These are phyloP conservation scores for Byasa hedistus DNA, from an alignment of 2,888 invertebrate genomes.

Conservation along the genomic window DNA sequence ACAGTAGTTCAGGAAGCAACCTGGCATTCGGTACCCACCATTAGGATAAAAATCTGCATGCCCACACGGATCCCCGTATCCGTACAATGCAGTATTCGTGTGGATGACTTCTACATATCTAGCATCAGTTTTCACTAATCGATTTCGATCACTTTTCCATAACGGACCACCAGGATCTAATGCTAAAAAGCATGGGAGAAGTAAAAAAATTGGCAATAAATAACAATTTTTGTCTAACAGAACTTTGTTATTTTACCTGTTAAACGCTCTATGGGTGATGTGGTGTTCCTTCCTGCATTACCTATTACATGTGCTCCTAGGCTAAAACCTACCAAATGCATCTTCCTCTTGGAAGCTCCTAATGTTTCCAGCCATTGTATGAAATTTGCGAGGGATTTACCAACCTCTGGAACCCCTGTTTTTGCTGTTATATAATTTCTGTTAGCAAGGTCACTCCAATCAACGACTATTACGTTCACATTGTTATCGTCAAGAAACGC, in stretches of 20 bases:
- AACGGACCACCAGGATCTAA: constrained; percentile 68
- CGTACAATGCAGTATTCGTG: constrained; percentile 54
- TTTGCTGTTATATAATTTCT: constrained; percentile 57
- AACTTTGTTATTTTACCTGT: constrained; percentile 47
- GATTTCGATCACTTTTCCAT: constrained; percentile 48
- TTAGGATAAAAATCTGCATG: constrained; percentile 65
- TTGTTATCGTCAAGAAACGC: constrained; percentile 53
- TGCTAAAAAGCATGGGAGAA: constrained; percentile 40
- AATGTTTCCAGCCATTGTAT: constrained; percentile 44
- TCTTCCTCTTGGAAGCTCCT: constrained; percentile 42
- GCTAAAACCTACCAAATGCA: constrained; percentile 70
- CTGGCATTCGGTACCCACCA: constrained; percentile 58
- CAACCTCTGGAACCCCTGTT: constrained; percentile 48
- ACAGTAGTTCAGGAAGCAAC: constrained; percentile 53
- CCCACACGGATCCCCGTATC: constrained; percentile 51
- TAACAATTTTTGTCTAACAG: not conserved
- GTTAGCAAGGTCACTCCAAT: constrained; percentile 62
- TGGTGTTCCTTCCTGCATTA: constrained; percentile 54
- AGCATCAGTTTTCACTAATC: constrained; percentile 49
- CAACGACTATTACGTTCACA: constrained; percentile 66
- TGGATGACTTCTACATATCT: constrained; percentile 68
- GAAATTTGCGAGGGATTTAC: constrained; percentile 42
- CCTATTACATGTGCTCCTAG: constrained; percentile 69
- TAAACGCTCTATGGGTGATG: constrained; percentile 50
- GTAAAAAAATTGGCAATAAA: not conserved